Evolutionary conservation across 2,888 invertebrate species (phyloP), one percentile per base, ranked within the genome.

Genomic region (Drosophila cracens): DNA sequence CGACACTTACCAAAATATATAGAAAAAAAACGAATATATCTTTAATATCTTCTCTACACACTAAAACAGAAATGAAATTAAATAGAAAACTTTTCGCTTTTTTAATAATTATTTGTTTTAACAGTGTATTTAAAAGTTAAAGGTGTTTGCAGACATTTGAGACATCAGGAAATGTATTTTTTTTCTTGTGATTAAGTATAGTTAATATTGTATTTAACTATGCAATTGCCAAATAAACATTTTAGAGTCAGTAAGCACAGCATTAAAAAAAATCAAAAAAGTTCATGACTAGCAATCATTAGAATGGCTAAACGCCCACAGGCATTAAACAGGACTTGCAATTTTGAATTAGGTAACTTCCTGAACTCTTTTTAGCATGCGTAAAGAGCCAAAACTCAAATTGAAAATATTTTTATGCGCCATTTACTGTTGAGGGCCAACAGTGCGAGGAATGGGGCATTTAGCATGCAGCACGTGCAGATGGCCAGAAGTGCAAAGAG

Each of bases 331-430:
- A 11, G 71, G 65, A 64, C 74, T 74, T 64, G 77, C 61, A 59
- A 65, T 56, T 46, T 70, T 64, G 40, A 34, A n/a, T 57, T 48
- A 53, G 63, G 63, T 48, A 40, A 78, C 75, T 78, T 67, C 56
- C 59, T 75, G 57, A 78, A 69, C 59, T 63, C 46, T 46, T 68
- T 75, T 38, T 58, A 56, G 57, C 52, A 74, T 33, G 56, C 52
- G 67, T 58, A 33, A 69, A 54, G 70, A 72, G 49, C 46, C 46
- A 49, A 51, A 63, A 60, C 70, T 54, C 43, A 79, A 79, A 79
- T 79, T 79, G 79, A 79, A 79, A 79, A 79, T 79, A 79, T 79
- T 79, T 79, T 79, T 74, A 79, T 79, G 79, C 74, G 62, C 62
- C 66, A 76, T 72, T 76, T 79, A 49, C 65, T 48, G 58, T 64